Percentiles rank a stretch among this genome's conserved stretches.
Conservation (phyloP, 2,797 vertebrate species). For the Trichosurus vulpecula region DNA sequence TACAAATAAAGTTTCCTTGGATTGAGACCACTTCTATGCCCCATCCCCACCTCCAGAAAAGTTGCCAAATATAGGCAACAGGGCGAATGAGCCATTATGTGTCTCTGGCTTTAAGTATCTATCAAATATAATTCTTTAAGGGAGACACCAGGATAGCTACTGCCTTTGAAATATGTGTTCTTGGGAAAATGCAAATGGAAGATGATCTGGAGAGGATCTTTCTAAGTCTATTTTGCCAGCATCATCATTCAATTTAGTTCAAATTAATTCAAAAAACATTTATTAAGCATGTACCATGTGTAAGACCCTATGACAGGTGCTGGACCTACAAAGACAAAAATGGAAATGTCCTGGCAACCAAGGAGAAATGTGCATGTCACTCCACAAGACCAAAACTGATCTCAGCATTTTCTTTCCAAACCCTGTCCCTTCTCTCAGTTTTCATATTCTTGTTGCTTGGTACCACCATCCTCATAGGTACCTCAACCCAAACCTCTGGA, state of each 20-base stretch:
- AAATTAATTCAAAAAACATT: neutral
- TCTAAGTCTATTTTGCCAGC: neutral
- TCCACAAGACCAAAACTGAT: neutral
- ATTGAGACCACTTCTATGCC: neutral
- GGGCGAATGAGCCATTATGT: neutral
- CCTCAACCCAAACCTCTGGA: neutral
- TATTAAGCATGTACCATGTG: neutral
- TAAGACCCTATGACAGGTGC: neutral
- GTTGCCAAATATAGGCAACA: neutral
- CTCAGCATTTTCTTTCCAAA: neutral
- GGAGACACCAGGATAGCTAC: neutral
- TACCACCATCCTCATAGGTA: neutral
- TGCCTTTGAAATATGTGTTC: neutral
- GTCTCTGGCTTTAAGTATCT: conserved; percentile 8
- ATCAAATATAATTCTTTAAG: neutral
- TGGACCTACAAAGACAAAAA: neutral
- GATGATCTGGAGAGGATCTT: neutral
- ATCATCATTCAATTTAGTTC: neutral
- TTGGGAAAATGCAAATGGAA: neutral
- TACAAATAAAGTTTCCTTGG: neutral
- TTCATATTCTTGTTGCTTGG: neutral
- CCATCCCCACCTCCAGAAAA: neutral
- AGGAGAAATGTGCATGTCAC: neutral
- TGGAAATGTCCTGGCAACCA: neutral
- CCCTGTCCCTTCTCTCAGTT: neutral